Base-by-base conservation (phyloP, 2,888 invertebrate genomes). In the Heteromyza rotundicornis region DNA sequence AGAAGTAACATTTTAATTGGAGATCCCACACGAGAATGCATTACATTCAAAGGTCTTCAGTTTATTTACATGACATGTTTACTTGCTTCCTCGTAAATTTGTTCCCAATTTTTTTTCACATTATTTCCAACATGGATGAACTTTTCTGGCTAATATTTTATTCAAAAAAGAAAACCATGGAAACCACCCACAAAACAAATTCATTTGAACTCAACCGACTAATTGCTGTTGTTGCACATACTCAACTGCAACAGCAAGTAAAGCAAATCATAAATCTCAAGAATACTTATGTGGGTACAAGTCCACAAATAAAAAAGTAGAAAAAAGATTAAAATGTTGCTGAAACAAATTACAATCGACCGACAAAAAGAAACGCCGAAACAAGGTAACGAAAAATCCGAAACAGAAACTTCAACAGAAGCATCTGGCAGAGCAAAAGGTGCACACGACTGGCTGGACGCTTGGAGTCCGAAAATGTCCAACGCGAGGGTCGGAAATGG, bases 311-410 rank as follows among this genome's bases (percentile, higher is more conserved):
- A 17, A n/a, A n/a, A n/a, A 2, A 19, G 10, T 57, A 47, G 32
- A 57, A 32, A 49, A 51, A 24, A 50, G 50, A 57, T 57, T 50
- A 50, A 50, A 47, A 47, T 57, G 57, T 14, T 57, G 55, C 19
- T 35, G 22, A 20, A n/a, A 27, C 52, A 57, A 32, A 57, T 57
- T 49, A 51, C 32, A 57, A 57, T 24, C n/a, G n/a, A 22, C 5
- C 23, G 40, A 40, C 19, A 40, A 55, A 36, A 40, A 55, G 3
- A 40, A 35, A 55, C 1, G 22, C 20, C 16, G 35, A 32, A 35
- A 53, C 27, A 53, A 53, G 17, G 16, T 32, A 24, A 32, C 1
- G 3, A 53, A 27, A 53, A 50, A 47, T 49, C 1, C 47, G 23
- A 49, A 22, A 23, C 19, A 36, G 24, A 19, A 57, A 57, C 27